Evolutionary conservation across 2,888 invertebrate species (phyloP).

Genomic region (Cantharis lateralis): DNA sequence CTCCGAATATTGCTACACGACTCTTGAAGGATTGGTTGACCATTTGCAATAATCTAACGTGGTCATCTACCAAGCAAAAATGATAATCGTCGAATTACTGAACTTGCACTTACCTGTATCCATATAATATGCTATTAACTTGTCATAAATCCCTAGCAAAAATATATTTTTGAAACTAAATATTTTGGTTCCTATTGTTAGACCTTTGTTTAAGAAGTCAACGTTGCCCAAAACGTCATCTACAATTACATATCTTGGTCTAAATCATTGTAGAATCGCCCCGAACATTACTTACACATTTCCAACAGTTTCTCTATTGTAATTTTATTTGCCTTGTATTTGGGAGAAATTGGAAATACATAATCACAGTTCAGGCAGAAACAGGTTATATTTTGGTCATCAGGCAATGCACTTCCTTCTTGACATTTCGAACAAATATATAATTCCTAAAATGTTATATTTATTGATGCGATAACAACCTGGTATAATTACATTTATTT

Average conservation of each 20-base stretch:
- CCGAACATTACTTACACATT: not conserved
- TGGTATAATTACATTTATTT: not conserved
- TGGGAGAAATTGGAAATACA: not conserved
- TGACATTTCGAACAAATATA: not conserved
- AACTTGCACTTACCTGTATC: not conserved
- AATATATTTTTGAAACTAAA: not conserved
- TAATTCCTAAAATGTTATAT: not conserved
- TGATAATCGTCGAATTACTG: not conserved
- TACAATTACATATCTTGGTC: not conserved
- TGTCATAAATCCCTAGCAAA: not conserved
- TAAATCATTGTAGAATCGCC: no score
- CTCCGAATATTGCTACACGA: not conserved
- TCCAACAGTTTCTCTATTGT: not conserved
- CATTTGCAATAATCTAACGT: not conserved
- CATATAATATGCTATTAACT: not conserved
- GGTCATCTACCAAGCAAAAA: not conserved
- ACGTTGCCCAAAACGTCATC: not conserved
- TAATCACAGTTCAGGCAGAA: not conserved
- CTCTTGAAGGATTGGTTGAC: not conserved
- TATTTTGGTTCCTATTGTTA: not conserved
- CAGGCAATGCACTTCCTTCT: not conserved
- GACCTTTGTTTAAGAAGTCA: not conserved
- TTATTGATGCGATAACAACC: no score
- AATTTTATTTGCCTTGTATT: not conserved
- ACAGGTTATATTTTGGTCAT: not conserved